These are phyloP conservation scores for Anoplophora glabripennis DNA, from an alignment of 1,140 invertebrate species.

Conservation along the genomic window DNA sequence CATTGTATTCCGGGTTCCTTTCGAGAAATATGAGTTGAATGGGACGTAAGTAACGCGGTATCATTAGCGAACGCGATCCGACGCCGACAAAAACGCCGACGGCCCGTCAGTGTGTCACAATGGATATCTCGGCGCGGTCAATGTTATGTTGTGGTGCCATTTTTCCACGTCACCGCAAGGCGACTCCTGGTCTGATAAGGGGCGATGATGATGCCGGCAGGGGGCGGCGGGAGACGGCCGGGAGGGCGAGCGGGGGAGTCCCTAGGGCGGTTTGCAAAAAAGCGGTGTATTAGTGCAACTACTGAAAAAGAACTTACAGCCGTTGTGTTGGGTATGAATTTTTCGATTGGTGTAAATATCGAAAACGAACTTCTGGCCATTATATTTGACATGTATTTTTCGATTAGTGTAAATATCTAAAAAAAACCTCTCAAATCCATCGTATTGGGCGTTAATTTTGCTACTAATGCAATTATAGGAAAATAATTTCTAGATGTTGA, in stretches of 20 bases:
- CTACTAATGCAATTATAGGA: too few species aligned
- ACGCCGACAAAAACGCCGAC: slow-evolving; percentile 26
- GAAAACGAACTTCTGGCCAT: too few species aligned
- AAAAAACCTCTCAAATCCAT: too few species aligned
- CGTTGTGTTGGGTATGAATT: too few species aligned
- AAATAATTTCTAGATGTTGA: too few species aligned
- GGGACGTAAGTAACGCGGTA: slow-evolving; percentile 16
- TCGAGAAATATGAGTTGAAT: slow-evolving; percentile 17
- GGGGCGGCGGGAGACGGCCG: slow-evolving; percentile 3
- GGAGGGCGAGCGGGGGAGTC: slow-evolving; percentile 4
- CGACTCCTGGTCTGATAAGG: slow-evolving; percentile 47
- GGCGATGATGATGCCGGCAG: slow-evolving; percentile 24
- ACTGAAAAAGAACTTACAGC: too few species aligned
- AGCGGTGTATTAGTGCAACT: too few species aligned
- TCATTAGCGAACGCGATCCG: slow-evolving; percentile 15
- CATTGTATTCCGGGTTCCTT: background rate
- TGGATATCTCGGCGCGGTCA: slow-evolving; percentile 46
- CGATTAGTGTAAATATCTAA: too few species aligned
- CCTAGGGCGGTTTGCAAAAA: too few species aligned
- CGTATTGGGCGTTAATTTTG: too few species aligned
- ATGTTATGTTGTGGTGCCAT: slow-evolving; percentile 48
- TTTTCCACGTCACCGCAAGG: slow-evolving; percentile 48
- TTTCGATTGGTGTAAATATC: too few species aligned
- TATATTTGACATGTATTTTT: too few species aligned
- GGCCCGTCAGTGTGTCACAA: slow-evolving; percentile 39